These are phyloP conservation scores for Romanogobio albipinnatus DNA, from an alignment of 2,113 vertebrate genomes.

Conservation along the genomic window DNA sequence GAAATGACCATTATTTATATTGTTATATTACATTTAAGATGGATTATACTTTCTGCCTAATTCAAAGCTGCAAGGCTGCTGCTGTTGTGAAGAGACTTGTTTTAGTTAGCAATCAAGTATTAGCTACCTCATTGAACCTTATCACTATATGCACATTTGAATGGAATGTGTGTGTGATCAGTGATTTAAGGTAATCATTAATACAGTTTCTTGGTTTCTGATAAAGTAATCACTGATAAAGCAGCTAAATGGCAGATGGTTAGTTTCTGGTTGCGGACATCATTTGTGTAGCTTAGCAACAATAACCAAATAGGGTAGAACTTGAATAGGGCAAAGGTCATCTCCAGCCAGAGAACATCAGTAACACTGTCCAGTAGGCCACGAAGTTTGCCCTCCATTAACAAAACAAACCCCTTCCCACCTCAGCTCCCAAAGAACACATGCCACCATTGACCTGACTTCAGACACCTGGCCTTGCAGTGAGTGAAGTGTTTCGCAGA, in stretches of 20 bases:
- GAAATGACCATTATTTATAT: background rate
- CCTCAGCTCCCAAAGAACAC: background rate
- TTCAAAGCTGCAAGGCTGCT: background rate
- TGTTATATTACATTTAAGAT: background rate
- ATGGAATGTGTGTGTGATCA: background rate
- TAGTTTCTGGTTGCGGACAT: conserved; percentile 3
- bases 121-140: background rate
- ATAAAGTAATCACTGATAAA: conserved; percentile 15
- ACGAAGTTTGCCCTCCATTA: conserved; percentile 40
- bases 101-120: background rate
- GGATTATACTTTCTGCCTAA: background rate
- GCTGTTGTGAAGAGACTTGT: background rate
- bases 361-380: conserved; percentile 54
- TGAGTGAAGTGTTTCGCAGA: conserved; percentile 53
- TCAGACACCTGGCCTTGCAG: conserved; percentile 43
- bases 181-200: conserved; percentile 6
- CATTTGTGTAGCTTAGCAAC: conserved; percentile 14
- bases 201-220: background rate
- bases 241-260: conserved; percentile 17
- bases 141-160: background rate
- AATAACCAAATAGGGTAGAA: conserved; percentile 32
- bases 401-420: conserved; percentile 39
- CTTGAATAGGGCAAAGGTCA: conserved; percentile 68
- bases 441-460: background rate
- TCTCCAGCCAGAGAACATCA: conserved; percentile 46